Base-by-base conservation (phyloP, 2,797 vertebrate species). In the Accipiter minullus region DNA sequence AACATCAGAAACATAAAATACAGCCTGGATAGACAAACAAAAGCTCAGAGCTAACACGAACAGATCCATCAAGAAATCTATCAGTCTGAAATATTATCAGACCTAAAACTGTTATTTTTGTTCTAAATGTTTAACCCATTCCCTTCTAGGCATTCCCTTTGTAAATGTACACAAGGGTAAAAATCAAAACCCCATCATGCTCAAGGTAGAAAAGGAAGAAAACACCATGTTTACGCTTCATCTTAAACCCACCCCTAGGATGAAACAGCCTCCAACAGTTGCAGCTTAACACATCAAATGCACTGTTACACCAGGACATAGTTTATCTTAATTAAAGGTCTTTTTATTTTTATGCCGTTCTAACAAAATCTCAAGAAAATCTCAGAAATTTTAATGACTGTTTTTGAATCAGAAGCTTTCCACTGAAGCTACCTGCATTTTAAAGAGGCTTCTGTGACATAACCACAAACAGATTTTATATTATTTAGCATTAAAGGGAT, bases 401-500 rank as follows among this genome's bases (percentile, higher is more conserved):
- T 6, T 93, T 75, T 45, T 47, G 4, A 67, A 82, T 32, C 22
- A 25, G 80, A 26, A 72, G 38, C 31, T 68, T 79, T 62, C 68
- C 81, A 38, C n/a, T 38, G 53, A 89, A 90, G 62, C n/a, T 79
- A 96, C 92, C 90, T 96, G 75, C 27, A 45, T 75, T 92, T 92
- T 81, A 50, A 79, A 91, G 56, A 79, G 15, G 12, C 62, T 92
- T 92, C 40, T 56, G 64, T 50, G 86, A 77, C 15, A 58, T 11
- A 82, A 77, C 42, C 76, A 52, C 2, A 0, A 74, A 60, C n/a
- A 74, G 34, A 91, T 88, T 94, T 89, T 48, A 80, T 34, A 47
- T 56, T 34, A 80, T 86, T 92, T 85, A 80, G 83, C 56, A 97
- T 85, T 89, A 92, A 89, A 94, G 74, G 60, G 69, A 90, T 53